A percentile compares a stretch with the other conserved stretches of the same genome.
Conservation (phyloP, 2,888 invertebrate genomes). For the Mesodorylaimus sp. region DNA sequence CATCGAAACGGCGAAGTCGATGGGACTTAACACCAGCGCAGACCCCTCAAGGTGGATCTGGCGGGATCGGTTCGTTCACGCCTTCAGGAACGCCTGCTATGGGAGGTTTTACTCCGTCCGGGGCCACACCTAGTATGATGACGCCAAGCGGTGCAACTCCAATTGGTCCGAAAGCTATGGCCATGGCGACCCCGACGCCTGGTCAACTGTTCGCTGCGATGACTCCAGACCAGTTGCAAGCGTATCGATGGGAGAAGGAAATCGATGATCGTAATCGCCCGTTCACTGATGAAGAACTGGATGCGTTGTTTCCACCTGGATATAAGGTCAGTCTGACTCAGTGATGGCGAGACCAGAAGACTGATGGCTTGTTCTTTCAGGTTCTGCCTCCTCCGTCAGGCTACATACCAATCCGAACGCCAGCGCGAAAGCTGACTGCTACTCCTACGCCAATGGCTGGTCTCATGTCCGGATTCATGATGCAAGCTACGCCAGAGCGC, state of each 20-base stretch:
- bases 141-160: slow-evolving; percentile 38
- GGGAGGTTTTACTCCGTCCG: slow-evolving; percentile 22
- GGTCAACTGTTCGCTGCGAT: slow-evolving; percentile 71
- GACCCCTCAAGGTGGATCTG: slow-evolving; percentile 34
- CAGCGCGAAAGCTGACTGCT: slow-evolving; percentile 85
- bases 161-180: slow-evolving; percentile 70
- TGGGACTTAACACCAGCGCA: slow-evolving; percentile 90
- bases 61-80: slow-evolving; percentile 27
- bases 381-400: slow-evolving; percentile 72
- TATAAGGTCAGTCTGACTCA: slow-evolving; percentile 52
- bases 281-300: slow-evolving; percentile 85
- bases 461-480: slow-evolving; percentile 77
- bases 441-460: slow-evolving; percentile 78
- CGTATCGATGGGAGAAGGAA: slow-evolving; percentile 92
- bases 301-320: slow-evolving; percentile 90
- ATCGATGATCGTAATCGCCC: slow-evolving; percentile 94
- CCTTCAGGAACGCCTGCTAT: slow-evolving; percentile 17
- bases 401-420: slow-evolving; percentile 87
- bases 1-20: slow-evolving; percentile 79
- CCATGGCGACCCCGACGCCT: slow-evolving; percentile 90
- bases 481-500: slow-evolving; percentile 43
- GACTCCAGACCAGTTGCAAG: slow-evolving; percentile 97
- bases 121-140: slow-evolving; percentile 32
- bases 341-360: too few relatives aligned
- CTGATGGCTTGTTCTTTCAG: slow-evolving; percentile 13